Evolutionary conservation across 2,113 vertebrate genomes (phyloP), one percentile per base, ranked within the genome.

Genomic region (Lichenostomus cassidix): DNA sequence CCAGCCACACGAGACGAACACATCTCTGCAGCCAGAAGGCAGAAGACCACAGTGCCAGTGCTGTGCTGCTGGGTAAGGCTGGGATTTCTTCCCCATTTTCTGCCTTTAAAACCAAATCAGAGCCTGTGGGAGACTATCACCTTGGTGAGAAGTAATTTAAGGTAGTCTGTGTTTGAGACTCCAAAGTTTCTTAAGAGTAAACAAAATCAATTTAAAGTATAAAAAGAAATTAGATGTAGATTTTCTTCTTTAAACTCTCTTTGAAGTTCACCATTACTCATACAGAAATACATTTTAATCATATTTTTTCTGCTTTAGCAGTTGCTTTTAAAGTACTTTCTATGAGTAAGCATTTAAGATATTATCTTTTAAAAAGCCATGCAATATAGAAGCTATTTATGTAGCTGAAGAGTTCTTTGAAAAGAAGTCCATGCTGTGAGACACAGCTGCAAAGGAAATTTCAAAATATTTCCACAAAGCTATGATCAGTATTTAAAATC

Each of bases 371-470:
- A 35, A 83, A 81, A 58, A 86, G 33, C 2, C 23, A 5, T 56
- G 33, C 39, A 41, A 14, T 31, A 63, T 7, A 71, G 9, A 94
- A 91, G 44, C 8, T 41, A 18, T 73, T 68, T 27, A 53, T 41
- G 21, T 33, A 70, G 22, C 24, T 63, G 31, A 62, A 81, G 21
- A 62, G 9, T 41, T 63, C 29, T 70, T 82, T 52, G 7, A 14
- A 37, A 70, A 70, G 46, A 87, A 16, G 71, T 12, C 3, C 23
- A 29, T 78, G 15, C 35, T 84, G 11, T 56, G 42, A 87, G 12
- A 15, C 52, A 91, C 25, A 92, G 29, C 27, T 75, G 52, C 23
- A 84, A 81, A 74, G 14, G 23, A 91, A 68, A 87, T 71, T 75
- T 89, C 24, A 27, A 77, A 78, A 74, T 28, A 52, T 75, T 83